Evolutionary conservation across 2,888 invertebrate genomes (phyloP).

Genomic region (Pterostichus madidus): DNA sequence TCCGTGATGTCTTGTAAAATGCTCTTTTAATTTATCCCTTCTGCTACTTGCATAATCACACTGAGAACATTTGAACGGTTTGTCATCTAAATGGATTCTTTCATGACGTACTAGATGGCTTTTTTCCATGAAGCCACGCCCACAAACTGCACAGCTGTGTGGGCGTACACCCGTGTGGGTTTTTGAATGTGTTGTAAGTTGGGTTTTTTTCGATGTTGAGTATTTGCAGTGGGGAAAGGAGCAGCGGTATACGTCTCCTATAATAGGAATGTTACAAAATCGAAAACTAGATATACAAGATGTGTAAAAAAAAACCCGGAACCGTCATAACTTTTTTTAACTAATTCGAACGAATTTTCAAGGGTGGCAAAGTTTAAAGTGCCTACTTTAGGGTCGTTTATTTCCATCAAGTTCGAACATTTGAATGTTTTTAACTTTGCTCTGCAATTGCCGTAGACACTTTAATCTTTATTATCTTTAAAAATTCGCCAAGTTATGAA

Average conservation of each 20-base stretch:
- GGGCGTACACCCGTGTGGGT: slow-evolving; percentile 80
- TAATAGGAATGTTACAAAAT: neutral
- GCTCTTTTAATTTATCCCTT: slow-evolving; percentile 83
- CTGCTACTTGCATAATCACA: slow-evolving; percentile 84
- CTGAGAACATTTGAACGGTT: slow-evolving; percentile 82
- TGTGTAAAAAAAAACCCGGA: too few relatives aligned
- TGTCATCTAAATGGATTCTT: slow-evolving; percentile 82
- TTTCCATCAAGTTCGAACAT: too few relatives aligned
- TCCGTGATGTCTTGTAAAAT: slow-evolving; percentile 79
- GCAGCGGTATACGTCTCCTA: slow-evolving; percentile 82
- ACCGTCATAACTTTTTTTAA: too few relatives aligned
- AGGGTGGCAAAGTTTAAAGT: too few relatives aligned
- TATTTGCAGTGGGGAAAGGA: slow-evolving; percentile 82
- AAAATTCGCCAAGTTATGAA: too few relatives aligned
- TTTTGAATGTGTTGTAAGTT: slow-evolving; percentile 83
- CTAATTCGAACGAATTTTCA: too few relatives aligned
- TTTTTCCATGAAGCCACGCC: slow-evolving; percentile 83
- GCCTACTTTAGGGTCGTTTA: too few relatives aligned
- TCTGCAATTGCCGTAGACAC: too few relatives aligned
- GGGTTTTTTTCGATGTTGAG: slow-evolving; percentile 82
- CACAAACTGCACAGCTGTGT: slow-evolving; percentile 81
- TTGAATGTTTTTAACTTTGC: too few relatives aligned
- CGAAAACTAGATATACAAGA: too few relatives aligned
- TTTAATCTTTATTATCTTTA: too few relatives aligned
- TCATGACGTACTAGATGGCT: slow-evolving; percentile 84